A percentile compares a stretch with the other conserved stretches of the same genome.
phyloP scores from a whole-genome alignment of 2,113 vertebrate genomes.

The Cryptomyrus ogoouensis region DNA sequence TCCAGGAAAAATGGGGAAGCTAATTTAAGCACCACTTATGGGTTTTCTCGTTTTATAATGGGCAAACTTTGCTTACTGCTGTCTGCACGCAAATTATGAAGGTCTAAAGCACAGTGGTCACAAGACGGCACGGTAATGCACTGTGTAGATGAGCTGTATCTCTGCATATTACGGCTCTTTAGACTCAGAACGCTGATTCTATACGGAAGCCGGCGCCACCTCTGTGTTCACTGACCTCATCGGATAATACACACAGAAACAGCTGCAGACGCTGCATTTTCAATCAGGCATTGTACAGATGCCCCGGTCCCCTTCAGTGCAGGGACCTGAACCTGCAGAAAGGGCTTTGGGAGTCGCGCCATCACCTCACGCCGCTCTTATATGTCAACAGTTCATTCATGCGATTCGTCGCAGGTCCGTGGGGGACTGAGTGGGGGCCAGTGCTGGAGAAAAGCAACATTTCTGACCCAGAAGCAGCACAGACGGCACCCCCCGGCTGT shows the following conservation, averaged over 20 bases:
- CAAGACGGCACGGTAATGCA: neutral
- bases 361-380: neutral
- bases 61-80: slow-evolving; percentile 26
- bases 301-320: neutral
- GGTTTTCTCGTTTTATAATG: slow-evolving; percentile 25
- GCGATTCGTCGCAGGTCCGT: neutral
- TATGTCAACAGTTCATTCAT: neutral
- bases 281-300: neutral
- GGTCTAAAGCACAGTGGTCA: neutral
- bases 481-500: neutral
- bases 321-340: neutral
- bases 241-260: neutral
- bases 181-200: neutral
- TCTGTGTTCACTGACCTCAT: neutral
- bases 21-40: slow-evolving; percentile 32
- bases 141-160: neutral
- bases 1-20: slow-evolving; percentile 28
- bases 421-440: neutral
- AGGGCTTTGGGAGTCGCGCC: neutral
- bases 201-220: neutral
- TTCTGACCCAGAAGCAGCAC: neutral
- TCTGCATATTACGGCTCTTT: neutral
- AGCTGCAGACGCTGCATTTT: neutral
- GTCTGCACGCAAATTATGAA: neutral
- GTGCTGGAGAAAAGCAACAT: neutral